phyloP scores from a whole-genome alignment of 2,113 vertebrate species.

The Apus apus region DNA sequence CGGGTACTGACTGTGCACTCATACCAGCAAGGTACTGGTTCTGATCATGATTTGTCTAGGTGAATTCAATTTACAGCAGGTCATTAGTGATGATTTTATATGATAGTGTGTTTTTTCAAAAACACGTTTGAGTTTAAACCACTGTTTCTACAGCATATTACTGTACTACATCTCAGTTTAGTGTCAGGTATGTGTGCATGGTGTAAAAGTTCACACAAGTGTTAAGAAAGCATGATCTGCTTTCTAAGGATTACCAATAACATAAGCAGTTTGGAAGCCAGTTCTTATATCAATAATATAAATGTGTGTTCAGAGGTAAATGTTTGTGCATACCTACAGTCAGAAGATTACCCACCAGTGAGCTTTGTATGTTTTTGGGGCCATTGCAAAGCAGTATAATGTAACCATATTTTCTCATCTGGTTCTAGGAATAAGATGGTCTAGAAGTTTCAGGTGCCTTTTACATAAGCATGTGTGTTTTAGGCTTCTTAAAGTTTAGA shows the following conservation, averaged over 20 bases:
- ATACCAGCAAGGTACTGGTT: background rate
- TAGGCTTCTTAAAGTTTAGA: background rate
- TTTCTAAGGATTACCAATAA: background rate
- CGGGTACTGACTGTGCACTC: background rate
- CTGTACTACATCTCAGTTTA: background rate
- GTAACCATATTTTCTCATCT: background rate
- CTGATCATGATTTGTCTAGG: background rate
- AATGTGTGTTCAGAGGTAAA: background rate
- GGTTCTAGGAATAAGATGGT: background rate
- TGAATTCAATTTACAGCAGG: background rate
- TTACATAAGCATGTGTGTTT: background rate
- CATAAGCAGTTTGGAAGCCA: background rate
- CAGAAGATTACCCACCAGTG: background rate
- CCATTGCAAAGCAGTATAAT: background rate
- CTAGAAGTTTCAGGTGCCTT: background rate
- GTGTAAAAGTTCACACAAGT: background rate
- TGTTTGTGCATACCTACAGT: background rate
- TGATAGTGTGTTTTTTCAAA: background rate
- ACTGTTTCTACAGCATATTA: background rate
- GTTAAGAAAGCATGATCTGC: background rate
- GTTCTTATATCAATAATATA: background rate
- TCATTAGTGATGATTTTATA: background rate
- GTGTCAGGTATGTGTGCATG: background rate
- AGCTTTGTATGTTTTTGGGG: background rate
- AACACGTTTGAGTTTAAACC: background rate